phyloP scores from a whole-genome alignment of 2,888 invertebrate genomes.

The Macrophya annulata region DNA sequence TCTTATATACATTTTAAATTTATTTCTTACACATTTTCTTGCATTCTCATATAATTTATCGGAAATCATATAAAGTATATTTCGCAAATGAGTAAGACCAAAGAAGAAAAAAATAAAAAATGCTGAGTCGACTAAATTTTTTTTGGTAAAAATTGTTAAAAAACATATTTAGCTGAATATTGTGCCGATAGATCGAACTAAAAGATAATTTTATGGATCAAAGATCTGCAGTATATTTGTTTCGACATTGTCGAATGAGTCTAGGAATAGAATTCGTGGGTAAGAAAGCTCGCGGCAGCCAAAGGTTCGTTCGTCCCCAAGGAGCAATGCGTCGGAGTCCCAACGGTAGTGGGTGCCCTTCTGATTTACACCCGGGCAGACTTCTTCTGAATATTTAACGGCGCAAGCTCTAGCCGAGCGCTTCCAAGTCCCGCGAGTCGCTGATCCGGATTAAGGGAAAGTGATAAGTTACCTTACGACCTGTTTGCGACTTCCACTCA shows the following conservation, averaged over 20 bases:
- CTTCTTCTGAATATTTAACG: slow-evolving; percentile 74
- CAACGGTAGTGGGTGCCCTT: slow-evolving; percentile 63
- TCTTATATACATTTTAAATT: not conserved
- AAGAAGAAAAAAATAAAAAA: too few relatives aligned
- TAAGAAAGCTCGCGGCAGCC: slow-evolving; percentile 19
- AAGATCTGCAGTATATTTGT: slow-evolving; percentile 1
- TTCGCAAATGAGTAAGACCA: not conserved
- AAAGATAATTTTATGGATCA: not conserved
- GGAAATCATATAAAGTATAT: not conserved
- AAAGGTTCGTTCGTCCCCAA: slow-evolving; percentile 54
- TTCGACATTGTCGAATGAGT: slow-evolving; percentile 5
- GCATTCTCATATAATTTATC: not conserved
- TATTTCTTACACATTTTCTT: not conserved
- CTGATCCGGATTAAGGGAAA: slow-evolving; percentile 74
- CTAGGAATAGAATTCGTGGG: slow-evolving; percentile 40
- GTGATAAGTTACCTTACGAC: slow-evolving; percentile 70
- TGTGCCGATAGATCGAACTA: not conserved
- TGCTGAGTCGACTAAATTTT: too few relatives aligned
- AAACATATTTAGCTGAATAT: not conserved
- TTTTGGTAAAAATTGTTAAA: not conserved
- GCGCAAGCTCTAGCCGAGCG: slow-evolving; percentile 67
- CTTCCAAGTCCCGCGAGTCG: slow-evolving; percentile 64
- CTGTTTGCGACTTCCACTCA: slow-evolving; percentile 58
- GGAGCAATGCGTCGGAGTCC: slow-evolving; percentile 66
- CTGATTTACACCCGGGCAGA: slow-evolving; percentile 70